phyloP scores from a whole-genome alignment of 2,797 vertebrate genomes.

The Zalophus californianus region DNA sequence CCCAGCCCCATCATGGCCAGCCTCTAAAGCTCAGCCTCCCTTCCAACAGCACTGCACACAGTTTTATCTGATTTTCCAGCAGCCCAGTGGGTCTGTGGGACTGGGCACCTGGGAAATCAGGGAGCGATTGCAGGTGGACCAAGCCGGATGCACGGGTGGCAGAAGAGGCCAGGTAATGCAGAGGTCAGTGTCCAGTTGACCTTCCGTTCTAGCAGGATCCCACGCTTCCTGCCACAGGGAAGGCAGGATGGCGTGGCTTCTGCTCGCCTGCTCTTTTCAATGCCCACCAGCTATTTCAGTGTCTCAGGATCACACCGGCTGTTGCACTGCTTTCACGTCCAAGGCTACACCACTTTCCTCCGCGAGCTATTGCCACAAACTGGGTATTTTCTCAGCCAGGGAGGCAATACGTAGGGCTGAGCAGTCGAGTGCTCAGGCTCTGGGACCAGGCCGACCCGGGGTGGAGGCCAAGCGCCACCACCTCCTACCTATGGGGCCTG shows the following conservation, averaged over 20 bases:
- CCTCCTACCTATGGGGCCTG: neutral
- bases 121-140: too few species aligned
- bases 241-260: neutral
- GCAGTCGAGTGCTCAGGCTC: neutral
- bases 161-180: neutral
- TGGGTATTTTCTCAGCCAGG: neutral
- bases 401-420: neutral
- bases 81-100: neutral
- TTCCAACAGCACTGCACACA: neutral
- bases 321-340: neutral
- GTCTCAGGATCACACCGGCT: neutral
- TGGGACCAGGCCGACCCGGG: neutral
- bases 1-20: neutral
- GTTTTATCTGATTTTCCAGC: neutral
- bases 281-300: neutral
- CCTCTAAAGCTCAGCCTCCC: neutral
- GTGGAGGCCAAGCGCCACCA: accelerated
- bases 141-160: neutral
- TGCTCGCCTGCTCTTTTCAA: neutral
- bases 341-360: neutral
- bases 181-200: neutral
- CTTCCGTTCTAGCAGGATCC: neutral
- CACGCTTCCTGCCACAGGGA: neutral
- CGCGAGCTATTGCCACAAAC: neutral
- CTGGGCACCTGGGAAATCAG: neutral